These are phyloP conservation scores for Melangyna quadrimaculata DNA, from an alignment of 2,888 invertebrate species.

Conservation along the genomic window DNA sequence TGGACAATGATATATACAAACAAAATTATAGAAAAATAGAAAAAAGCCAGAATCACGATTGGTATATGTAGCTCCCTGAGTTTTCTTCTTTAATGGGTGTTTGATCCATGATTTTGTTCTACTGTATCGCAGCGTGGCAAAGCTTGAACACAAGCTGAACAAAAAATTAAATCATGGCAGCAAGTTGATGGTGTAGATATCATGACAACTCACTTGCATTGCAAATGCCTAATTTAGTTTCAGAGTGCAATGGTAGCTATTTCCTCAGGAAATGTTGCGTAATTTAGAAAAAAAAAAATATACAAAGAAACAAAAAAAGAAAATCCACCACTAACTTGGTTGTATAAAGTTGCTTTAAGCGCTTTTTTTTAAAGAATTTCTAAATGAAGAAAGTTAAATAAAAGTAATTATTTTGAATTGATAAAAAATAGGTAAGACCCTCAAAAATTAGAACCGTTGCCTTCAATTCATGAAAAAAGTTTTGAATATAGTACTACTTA, in stretches of 20 bases:
- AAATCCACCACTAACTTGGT: neutral
- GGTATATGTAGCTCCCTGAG: neutral
- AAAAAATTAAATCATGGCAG: neutral
- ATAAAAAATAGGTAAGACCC: no score
- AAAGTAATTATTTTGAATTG: no score
- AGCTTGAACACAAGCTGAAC: neutral
- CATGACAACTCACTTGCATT: constrained; percentile 46
- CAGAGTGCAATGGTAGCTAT: constrained; percentile 36
- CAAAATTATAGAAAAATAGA: neutral
- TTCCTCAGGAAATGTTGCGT: constrained; percentile 55
- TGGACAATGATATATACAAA: constrained; percentile 13
- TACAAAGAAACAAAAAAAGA: neutral
- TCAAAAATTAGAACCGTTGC: no score
- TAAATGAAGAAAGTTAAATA: no score
- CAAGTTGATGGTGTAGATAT: neutral
- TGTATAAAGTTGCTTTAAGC: neutral
- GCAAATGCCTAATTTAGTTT: constrained; percentile 48
- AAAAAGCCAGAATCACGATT: neutral
- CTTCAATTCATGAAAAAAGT: no score
- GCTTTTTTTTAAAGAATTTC: no score
- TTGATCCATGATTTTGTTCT: constrained; percentile 3
- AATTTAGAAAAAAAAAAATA: constrained; percentile 3
- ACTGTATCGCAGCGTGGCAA: constrained; percentile 27
- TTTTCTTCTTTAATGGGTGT: constrained; percentile 14
- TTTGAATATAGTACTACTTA: no score